Evolutionary conservation across 1,140 invertebrate species (phyloP), one percentile per base, ranked within the genome.

Genomic region (Plectrocnemia conspersa): DNA sequence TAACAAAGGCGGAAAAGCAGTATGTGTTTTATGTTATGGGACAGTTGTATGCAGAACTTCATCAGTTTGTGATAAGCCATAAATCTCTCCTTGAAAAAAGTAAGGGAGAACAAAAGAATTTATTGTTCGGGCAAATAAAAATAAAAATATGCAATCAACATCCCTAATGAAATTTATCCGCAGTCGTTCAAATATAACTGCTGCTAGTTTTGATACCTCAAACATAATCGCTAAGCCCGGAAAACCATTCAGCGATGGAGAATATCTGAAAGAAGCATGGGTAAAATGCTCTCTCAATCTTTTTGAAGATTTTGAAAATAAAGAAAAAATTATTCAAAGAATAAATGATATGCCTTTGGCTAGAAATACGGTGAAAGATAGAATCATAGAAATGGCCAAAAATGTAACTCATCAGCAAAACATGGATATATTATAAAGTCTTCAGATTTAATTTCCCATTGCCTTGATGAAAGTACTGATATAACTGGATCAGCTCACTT

Each of bases 311-410:
- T 58, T 58, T 23, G 54, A 54, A 38, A 58, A 61, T 25, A 55
- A 61, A 50, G 49, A 52, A 58, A 33, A 33, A 33, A 9, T 33
- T 2, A 33, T 33, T 33, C 32, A 33, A 33, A 33, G 32, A 33
- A 33, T 61, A 13, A 61, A 61, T 54, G 49, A 58, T 40, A 44
- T 50, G 52, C 56, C 47, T 33, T 21, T 62, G 41, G 40, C 54
- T 42, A 61, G 55, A 38, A 63, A 63, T 38, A 63, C 58, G 41
- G 56, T 63, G 52, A 63, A 63, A 54, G 54, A 61, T 19, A 48
- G 44, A 57, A 55, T 59, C 33, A 41, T 60, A 46, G 50, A 52
- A 40, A 54, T 64, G 59, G 60, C 57, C 0, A 35, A 47, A 61
- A 52, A 61, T 58, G 22, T 61, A 61, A 56, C n/a, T 46, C 22